Conservation (phyloP, 2,888 invertebrate species). For the Mantis religiosa region DNA sequence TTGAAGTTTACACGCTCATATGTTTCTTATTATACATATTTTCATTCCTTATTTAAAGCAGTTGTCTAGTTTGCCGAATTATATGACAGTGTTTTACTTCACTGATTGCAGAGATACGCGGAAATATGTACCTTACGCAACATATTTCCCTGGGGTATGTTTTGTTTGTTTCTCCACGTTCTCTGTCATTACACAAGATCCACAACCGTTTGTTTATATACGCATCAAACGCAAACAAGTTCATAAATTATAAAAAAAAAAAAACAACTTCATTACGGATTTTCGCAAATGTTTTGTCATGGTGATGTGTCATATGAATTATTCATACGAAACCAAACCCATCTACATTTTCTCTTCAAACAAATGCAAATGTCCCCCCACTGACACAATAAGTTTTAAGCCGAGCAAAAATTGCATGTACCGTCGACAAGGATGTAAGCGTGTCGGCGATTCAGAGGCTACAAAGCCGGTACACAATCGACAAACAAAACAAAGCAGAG, state of each 20-base stretch:
- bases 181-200: background rate
- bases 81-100: no score
- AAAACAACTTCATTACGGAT: background rate
- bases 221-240: background rate
- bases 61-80: no score
- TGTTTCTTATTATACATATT: no score
- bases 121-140: background rate
- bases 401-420: background rate
- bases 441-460: background rate
- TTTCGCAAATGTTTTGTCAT: background rate
- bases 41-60: no score
- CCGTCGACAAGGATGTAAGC: no score
- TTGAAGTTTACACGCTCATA: no score
- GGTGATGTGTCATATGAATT: background rate
- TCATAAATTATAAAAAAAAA: background rate
- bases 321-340: background rate
- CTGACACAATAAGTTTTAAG: background rate
- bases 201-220: background rate
- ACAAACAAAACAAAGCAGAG: background rate
- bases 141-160: background rate
- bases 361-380: background rate
- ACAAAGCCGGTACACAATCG: background rate
- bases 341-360: background rate
- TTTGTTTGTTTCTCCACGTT: background rate
- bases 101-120: no score